Base-by-base conservation (phyloP, 2,888 invertebrate genomes). In the Noctua janthe region DNA sequence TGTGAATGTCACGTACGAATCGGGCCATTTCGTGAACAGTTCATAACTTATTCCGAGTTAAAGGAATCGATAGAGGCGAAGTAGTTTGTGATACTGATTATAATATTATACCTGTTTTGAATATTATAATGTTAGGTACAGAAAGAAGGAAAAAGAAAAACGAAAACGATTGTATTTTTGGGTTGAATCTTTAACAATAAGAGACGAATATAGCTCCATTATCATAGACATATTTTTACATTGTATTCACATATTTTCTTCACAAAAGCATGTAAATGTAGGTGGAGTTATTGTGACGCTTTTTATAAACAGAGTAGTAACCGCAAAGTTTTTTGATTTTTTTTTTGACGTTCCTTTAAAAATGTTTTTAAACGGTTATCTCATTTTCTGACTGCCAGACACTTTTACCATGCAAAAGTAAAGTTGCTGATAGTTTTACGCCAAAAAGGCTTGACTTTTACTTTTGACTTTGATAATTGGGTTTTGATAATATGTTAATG, bases 1-100 rank as follows among this genome's bases (percentile, higher is more conserved):
- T 72, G 66, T 76, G 62, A 39, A 78, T 29, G 71, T 77, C 82
- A 74, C 76, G 76, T 77, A 74, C 56, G 54, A 74, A 74, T 81
- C 15, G 69, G 35, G 29, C 43, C 64, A 72, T 64, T 86, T 59
- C 49, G 17, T 73, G 74, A 72, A 59, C 51, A 54, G 51, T 78
- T 74, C 66, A 64, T 72, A 74, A 76, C 35, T 77, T 80, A 85
- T 76, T 80, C n/a, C 35, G n/a, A 15, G n/a, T 73, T 75, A 15
- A 17, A 66, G 39, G n/a, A 73, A 81, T 59, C 51, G 51, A 76
- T 73, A 35, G 3, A 39, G 13, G 4, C 29, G 13, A 66, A 70
- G 23, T 62, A 72, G 59, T 71, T 59, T 62, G 23, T 56, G 43
- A 39, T 39, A 20, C 66, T 20, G 66, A 69, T 64, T 43, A 43